These are phyloP conservation scores for Anseranas semipalmata DNA, from an alignment of 2,113 vertebrate genomes.

Conservation along the genomic window DNA sequence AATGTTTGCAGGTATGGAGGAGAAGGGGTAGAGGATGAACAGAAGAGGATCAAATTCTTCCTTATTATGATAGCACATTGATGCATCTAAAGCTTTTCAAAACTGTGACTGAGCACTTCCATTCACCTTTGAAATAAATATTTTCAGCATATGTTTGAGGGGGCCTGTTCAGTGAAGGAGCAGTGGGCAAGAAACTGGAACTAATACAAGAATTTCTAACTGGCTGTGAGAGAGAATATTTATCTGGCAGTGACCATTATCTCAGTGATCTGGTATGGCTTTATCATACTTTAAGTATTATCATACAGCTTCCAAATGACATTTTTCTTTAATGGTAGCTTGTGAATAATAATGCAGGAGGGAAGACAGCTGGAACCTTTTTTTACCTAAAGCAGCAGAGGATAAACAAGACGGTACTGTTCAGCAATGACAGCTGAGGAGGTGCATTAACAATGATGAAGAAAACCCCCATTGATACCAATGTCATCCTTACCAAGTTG, in stretches of 20 bases:
- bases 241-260: background rate
- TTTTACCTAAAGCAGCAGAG: background rate
- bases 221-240: background rate
- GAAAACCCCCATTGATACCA: background rate
- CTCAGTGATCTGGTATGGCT: background rate
- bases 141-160: background rate
- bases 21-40: background rate
- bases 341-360: background rate
- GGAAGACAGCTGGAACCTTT: background rate
- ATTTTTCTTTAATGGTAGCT: background rate
- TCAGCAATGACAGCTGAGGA: background rate
- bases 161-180: accelerated
- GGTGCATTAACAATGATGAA: background rate
- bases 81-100: background rate
- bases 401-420: background rate
- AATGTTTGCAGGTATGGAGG: background rate
- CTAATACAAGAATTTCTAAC: background rate
- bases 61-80: background rate
- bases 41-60: background rate
- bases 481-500: background rate
- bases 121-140: background rate
- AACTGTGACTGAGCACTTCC: accelerated
- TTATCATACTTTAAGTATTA: background rate
- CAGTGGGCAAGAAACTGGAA: background rate
- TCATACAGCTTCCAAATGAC: background rate